Percentiles rank a stretch among this genome's conserved stretches.
These are phyloP conservation scores for Philantomba maxwellii DNA, from an alignment of 2,113 vertebrate genomes.

Conservation along the genomic window DNA sequence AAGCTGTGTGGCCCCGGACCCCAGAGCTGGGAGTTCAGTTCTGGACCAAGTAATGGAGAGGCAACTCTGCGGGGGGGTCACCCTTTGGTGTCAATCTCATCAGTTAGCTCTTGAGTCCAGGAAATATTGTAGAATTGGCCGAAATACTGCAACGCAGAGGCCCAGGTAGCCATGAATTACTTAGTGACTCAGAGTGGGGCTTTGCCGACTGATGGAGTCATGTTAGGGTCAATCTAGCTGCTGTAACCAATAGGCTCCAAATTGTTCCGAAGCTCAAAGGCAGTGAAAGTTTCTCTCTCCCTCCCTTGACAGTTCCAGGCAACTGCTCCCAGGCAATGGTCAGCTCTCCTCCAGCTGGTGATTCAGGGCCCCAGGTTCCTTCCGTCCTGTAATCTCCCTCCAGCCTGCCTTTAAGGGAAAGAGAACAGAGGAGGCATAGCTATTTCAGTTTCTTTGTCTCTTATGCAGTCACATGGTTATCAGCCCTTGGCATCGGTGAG, in stretches of 20 bases:
- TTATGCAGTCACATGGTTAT: background rate
- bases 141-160: background rate
- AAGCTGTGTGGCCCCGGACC: conserved; percentile 30
- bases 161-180: background rate
- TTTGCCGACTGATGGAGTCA: background rate
- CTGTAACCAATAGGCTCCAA: background rate
- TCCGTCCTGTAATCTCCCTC: background rate
- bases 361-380: background rate
- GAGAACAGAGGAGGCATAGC: background rate
- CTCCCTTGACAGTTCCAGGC: background rate
- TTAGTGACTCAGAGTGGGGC: background rate
- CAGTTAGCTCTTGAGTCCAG: background rate
- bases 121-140: background rate
- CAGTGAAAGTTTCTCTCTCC: background rate
- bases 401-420: background rate
- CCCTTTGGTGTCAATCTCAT: background rate
- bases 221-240: background rate
- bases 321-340: background rate
- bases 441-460: background rate
- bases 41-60: conserved; percentile 9
- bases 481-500: background rate
- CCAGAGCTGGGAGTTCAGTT: background rate
- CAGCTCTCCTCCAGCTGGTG: background rate
- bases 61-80: background rate
- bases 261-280: background rate